A percentile compares a stretch with the other conserved stretches of the same genome.
Evolutionary conservation across 2,113 vertebrate species (phyloP).

Genomic region (Arvicanthis niloticus): DNA sequence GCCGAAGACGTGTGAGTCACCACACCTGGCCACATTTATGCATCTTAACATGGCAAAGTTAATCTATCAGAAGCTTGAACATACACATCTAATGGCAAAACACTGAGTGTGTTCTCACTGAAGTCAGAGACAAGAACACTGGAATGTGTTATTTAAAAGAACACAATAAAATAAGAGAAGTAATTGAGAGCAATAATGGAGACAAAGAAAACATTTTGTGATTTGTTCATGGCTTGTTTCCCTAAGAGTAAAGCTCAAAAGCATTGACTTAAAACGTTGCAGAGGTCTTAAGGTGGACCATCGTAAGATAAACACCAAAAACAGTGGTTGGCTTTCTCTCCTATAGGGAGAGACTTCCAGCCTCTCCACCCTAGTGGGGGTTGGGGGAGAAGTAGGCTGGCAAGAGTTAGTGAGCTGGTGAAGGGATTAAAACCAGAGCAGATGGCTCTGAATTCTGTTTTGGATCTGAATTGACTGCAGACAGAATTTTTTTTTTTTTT

Average conservation of each 20-base stretch:
- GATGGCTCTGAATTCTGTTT: slow-evolving; percentile 44
- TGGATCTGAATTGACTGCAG: neutral
- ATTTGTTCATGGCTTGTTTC: neutral
- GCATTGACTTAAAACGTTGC: slow-evolving; percentile 1
- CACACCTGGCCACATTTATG: neutral
- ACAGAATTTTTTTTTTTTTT: slow-evolving; percentile 40
- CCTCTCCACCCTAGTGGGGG: neutral
- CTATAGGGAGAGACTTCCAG: neutral
- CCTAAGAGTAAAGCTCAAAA: slow-evolving; percentile 62
- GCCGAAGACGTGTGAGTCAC: neutral
- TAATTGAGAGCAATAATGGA: neutral
- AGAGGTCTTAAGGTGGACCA: neutral
- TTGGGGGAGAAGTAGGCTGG: neutral
- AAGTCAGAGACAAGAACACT: slow-evolving; percentile 21
- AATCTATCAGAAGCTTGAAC: neutral
- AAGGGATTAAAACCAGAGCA: neutral
- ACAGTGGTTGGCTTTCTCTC: neutral
- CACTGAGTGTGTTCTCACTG: neutral
- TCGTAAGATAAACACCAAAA: slow-evolving; percentile 38
- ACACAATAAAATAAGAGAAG: slow-evolving; percentile 66
- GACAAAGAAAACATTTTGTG: slow-evolving; percentile 23
- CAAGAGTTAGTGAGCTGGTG: neutral
- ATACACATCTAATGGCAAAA: slow-evolving; percentile 34
- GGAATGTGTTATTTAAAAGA: neutral
- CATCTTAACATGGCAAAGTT: slow-evolving; percentile 32